These are phyloP conservation scores for Urophycis tenuis DNA, from an alignment of 2,797 vertebrate species.

Conservation along the genomic window DNA sequence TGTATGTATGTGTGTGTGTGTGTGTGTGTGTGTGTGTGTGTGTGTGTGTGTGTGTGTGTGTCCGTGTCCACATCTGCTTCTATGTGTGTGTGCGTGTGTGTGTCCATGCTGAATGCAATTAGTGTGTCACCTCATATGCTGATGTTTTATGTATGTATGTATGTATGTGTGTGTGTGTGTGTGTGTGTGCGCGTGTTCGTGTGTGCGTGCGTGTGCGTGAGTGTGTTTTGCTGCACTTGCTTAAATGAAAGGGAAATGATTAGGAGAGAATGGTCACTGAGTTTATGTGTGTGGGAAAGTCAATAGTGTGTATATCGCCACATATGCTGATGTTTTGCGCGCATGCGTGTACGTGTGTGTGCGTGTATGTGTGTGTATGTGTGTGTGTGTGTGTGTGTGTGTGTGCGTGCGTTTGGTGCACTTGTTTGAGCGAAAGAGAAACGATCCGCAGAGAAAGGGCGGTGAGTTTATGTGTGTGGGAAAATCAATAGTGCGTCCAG, in stretches of 20 bases:
- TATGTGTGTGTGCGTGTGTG: not conserved
- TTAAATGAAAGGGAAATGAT: too few relatives aligned
- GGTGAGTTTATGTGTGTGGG: too few relatives aligned
- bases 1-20: not conserved
- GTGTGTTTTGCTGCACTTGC: too few relatives aligned
- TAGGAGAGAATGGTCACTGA: too few relatives aligned
- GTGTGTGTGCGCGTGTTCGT: not conserved
- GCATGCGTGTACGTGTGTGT: too few relatives aligned
- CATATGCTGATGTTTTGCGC: too few relatives aligned
- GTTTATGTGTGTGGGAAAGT: too few relatives aligned
- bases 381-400: not conserved
- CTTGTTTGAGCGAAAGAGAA: not conserved
- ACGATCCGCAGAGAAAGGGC: not conserved
- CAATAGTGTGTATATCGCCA: too few relatives aligned
- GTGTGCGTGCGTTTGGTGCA: not conserved
- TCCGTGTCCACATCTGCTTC: not conserved
- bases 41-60: not conserved
- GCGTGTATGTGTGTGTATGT: not conserved
- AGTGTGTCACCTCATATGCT: too few relatives aligned
- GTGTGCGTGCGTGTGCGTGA: not conserved
- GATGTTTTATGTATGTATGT: not conserved
- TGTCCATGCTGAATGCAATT: too few relatives aligned
- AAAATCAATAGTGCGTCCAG: too few relatives aligned
- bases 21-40: constrained; percentile 4
- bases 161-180: not conserved